Base-by-base conservation (phyloP, 2,113 vertebrate genomes). In the Pyrgilauda ruficollis region DNA sequence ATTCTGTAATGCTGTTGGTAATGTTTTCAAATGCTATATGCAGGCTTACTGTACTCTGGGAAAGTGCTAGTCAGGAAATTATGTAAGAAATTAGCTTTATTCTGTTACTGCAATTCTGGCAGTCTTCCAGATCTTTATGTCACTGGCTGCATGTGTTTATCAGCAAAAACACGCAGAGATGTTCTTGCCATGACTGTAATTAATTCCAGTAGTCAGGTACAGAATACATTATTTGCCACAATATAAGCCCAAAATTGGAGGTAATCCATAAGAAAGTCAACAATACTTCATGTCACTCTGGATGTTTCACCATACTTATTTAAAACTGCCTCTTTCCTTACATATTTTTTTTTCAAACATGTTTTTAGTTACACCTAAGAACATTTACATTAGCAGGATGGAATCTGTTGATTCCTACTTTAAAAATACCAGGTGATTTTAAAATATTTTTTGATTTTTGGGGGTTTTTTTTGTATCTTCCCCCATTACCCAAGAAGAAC, bases 61-160 rank as follows among this genome's bases (percentile, higher is more conserved):
- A 73, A 82, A 90, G 63, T 31, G n/a, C 59, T 49, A 58, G 31
- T 28, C 63, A 78, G 63, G 90, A 93, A 95, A 73, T 72, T 30
- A 66, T 27, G 24, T n/a, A 77, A 84, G 74, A 81, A 91, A 66
- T 35, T 14, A 76, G 13, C 63, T 43, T 64, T 56, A 47, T n/a
- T 84, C 78, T 89, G 21, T 76, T 89, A 43, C 46, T 89, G 37
- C 55, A 72, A 2, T 68, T 76, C 15, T 69, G 26, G 46, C 43
- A 74, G 11, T 27, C 47, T 72, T 58, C 63, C 70, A 87, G 14
- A 39, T 46, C 62, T 75, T 81, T 47, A 55, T 63, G 26, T 44
- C 37, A 84, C 37, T 81, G 66, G 69, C 53, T 89, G 44, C n/a
- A 61, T 6, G 0, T 19, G 19, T 53, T 87, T 79, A 79, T 43